Base-by-base conservation (phyloP, 37 sponge, comb jelly and placozoan genomes). In the Ephydatia muelleri region DNA sequence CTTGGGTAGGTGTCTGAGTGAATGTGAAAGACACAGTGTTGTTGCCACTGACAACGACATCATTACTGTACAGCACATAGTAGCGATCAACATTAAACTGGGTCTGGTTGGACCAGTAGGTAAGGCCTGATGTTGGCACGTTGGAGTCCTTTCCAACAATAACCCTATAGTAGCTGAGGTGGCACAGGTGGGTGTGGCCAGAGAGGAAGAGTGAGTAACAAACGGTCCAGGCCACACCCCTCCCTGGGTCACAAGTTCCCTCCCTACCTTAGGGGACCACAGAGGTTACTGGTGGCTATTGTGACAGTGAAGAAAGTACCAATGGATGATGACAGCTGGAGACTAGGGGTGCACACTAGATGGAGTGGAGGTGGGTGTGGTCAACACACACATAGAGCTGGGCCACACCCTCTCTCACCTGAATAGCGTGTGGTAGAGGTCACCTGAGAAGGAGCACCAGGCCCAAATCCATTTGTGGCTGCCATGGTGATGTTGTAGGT, bases 381-480 rank as follows among this genome's bases (percentile, higher is more conserved):
- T 47, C 33, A 57, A 13, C 36, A 1, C 25, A n/a, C 5, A 35
- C 5, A 31, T 70, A 23, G 19, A 2, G 30, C n/a, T 57, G 25
- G 78, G 28, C n/a, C n/a, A n/a, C n/a, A n/a, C n/a, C n/a, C n/a
- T n/a, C n/a, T 66, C 78, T 64, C 77, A 67, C 85, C 77, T 14
- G 32, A 5, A n/a, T 35, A 28, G 25, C 47, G 37, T 23, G 43
- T 37, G 39, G 68, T 34, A 30, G 30, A 27, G 22, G 38, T 26
- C 12, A 31, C 68, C n/a, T 19, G 37, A 68, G 35, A n/a, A 0
- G 25, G 8, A 9, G 37, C 48, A 5, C 86, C 76, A n/a, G 12
- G 40, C 26, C 79, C 74, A 33, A 48, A 49, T 28, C 29, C 80
- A 71, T 78, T 86, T 22, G 13, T 34, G 38, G 86, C 86, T 4